Conservation (phyloP, 1,140 invertebrate genomes). For the Zaprionus inermis region DNA sequence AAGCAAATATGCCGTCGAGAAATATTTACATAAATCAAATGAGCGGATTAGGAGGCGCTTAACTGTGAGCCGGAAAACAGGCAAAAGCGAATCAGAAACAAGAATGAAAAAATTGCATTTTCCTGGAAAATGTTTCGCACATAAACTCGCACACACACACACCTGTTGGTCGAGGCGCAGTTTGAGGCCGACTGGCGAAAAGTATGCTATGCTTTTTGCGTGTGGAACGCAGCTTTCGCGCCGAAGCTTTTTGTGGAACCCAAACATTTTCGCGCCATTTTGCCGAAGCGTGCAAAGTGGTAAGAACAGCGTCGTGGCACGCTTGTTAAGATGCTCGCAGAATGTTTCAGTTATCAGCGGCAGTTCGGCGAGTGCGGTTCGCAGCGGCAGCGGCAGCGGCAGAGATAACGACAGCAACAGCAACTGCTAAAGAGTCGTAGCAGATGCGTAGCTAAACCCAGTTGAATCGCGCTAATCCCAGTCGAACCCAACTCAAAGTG, state of each 20-base stretch:
- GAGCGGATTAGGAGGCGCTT: constrained; percentile 57
- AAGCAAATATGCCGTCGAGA: constrained; percentile 44
- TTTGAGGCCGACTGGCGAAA: not conserved
- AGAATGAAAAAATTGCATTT: constrained; percentile 55
- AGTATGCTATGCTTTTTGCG: constrained; percentile 3
- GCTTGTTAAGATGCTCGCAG: constrained; percentile 66
- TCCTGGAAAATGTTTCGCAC: constrained; percentile 23
- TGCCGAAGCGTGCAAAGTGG: constrained; percentile 54
- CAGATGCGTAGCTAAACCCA: not conserved
- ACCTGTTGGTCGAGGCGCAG: constrained; percentile 32
- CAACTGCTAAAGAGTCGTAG: not conserved
- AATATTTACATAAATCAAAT: constrained; percentile 80
- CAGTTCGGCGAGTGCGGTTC: constrained; percentile 61
- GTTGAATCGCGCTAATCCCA: not conserved
- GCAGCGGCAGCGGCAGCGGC: constrained; percentile 19
- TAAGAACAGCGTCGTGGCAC: constrained; percentile 48
- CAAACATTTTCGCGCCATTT: constrained; percentile 64
- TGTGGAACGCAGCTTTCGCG: constrained; percentile 61
- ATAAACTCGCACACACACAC: constrained; percentile 1
- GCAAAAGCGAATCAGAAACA: constrained; percentile 8
- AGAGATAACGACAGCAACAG: not conserved
- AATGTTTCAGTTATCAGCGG: constrained; percentile 67
- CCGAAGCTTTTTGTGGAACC: constrained; percentile 58
- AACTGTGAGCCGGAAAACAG: constrained; percentile 17
- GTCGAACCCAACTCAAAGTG: not conserved